phyloP scores from a whole-genome alignment of 2,797 vertebrate species.

The Petrocephalus schoutedeni region DNA sequence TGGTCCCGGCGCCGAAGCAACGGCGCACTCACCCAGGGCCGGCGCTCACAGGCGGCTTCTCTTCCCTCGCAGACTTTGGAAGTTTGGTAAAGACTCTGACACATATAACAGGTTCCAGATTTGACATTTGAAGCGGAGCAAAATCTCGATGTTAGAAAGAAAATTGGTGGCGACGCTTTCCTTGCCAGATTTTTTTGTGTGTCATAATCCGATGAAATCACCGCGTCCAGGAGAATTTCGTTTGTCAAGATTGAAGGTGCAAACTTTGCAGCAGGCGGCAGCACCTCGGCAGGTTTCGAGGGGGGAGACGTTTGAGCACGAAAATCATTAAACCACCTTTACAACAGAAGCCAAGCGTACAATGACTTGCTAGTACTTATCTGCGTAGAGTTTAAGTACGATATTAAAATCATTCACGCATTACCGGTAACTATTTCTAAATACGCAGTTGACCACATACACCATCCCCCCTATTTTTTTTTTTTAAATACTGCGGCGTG shows the following conservation, averaged over 20 bases:
- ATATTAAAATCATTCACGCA: background rate
- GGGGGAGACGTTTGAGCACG: background rate
- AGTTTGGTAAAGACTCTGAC: background rate
- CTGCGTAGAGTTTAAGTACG: background rate
- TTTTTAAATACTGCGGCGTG: conserved; percentile 33
- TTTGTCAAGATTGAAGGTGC: conserved; percentile 7
- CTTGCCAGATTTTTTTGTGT: background rate
- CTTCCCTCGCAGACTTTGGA: background rate
- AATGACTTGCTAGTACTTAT: background rate
- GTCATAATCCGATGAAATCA: background rate
- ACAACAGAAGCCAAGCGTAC: background rate
- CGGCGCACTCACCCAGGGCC: background rate
- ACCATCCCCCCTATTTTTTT: conserved; percentile 11
- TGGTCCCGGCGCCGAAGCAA: background rate
- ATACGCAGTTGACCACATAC: background rate
- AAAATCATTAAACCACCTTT: background rate
- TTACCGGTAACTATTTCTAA: background rate
- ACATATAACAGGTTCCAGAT: background rate
- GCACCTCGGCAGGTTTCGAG: background rate
- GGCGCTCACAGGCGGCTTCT: background rate
- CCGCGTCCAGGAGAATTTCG: background rate
- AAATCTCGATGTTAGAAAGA: background rate
- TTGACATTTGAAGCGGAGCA: background rate
- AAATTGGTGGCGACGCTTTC: background rate
- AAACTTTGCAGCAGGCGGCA: background rate